Conservation (phyloP, 2,888 invertebrate species). For the Anthophora plumipes region DNA sequence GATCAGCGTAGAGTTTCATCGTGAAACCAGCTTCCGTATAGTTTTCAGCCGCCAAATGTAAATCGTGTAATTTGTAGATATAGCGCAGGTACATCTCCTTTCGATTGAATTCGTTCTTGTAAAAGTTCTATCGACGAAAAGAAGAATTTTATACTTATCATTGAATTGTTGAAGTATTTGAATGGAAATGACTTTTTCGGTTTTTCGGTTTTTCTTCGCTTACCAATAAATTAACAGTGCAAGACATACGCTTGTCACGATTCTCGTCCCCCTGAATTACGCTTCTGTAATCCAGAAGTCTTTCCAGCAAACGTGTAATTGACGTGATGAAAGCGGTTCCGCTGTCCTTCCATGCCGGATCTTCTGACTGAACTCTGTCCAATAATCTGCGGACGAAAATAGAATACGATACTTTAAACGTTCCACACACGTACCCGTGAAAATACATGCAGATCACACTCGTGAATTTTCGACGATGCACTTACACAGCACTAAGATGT, state of each 20-base stretch:
- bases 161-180: neutral
- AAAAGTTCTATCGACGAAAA: conserved; percentile 91
- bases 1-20: conserved; percentile 96
- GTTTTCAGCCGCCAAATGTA: conserved; percentile 96
- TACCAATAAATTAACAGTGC: conserved; percentile 96
- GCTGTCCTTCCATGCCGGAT: conserved; percentile 95
- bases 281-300: conserved; percentile 96
- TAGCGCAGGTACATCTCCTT: conserved; percentile 98
- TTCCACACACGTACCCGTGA: neutral
- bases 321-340: conserved; percentile 97
- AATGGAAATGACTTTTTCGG: too few relatives aligned
- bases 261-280: conserved; percentile 98
- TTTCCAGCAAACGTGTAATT: conserved; percentile 94
- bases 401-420: conserved; percentile 28
- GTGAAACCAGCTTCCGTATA: conserved; percentile 98
- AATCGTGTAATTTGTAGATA: conserved; percentile 96
- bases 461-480: conserved; percentile 81
- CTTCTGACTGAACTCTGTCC: conserved; percentile 93
- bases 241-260: conserved; percentile 97
- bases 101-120: conserved; percentile 97
- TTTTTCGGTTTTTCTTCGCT: conserved; percentile 73
- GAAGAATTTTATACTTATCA: neutral
- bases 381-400: conserved; percentile 87
- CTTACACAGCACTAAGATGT: conserved; percentile 97
- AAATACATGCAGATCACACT: neutral